Evolutionary conservation across 2,797 vertebrate genomes (phyloP).

Genomic region (Tachyglossus aculeatus): DNA sequence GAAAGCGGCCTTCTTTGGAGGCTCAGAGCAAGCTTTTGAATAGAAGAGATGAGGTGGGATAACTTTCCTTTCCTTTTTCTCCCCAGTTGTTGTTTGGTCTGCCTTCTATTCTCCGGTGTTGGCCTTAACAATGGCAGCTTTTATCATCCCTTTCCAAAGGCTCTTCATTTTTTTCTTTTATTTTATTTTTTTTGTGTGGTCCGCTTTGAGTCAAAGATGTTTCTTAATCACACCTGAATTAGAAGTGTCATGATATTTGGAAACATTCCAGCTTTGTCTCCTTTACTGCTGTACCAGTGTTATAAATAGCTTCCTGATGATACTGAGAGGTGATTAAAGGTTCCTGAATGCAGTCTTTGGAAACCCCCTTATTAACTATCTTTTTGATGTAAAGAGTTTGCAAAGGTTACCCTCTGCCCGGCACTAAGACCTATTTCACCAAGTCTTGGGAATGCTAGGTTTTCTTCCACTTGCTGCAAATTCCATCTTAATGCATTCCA

Average conservation of each 20-base stretch:
- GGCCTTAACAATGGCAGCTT: conserved; percentile 13
- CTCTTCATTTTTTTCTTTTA: too few relatives aligned
- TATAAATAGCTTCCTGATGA: conserved; percentile 73
- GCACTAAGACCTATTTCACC: not conserved
- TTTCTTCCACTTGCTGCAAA: conserved; percentile 33
- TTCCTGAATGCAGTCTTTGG: conserved; percentile 62
- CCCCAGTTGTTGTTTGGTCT: conserved; percentile 28
- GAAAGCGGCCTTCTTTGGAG: too few relatives aligned
- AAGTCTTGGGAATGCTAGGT: not conserved
- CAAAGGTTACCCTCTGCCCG: conserved; percentile 12
- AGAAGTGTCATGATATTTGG: not conserved
- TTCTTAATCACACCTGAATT: conserved; percentile 34
- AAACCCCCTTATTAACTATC: conserved; percentile 76
- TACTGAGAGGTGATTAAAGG: conserved; percentile 77
- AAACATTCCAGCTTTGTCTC: conserved; percentile 48
- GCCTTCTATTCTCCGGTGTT: not conserved
- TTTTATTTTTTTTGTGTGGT: not conserved
- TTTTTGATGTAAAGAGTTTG: conserved; percentile 73
- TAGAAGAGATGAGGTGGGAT: conserved; percentile 36
- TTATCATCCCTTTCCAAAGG: not conserved
- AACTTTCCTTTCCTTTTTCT: conserved; percentile 28
- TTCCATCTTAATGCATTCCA: too few relatives aligned
- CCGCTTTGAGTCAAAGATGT: conserved; percentile 37
- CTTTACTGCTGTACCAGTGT: conserved; percentile 60
- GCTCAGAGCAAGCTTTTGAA: too few relatives aligned